Evolutionary conservation across 2,888 invertebrate species (phyloP).

Genomic region (Listrodromus nycthemerus): DNA sequence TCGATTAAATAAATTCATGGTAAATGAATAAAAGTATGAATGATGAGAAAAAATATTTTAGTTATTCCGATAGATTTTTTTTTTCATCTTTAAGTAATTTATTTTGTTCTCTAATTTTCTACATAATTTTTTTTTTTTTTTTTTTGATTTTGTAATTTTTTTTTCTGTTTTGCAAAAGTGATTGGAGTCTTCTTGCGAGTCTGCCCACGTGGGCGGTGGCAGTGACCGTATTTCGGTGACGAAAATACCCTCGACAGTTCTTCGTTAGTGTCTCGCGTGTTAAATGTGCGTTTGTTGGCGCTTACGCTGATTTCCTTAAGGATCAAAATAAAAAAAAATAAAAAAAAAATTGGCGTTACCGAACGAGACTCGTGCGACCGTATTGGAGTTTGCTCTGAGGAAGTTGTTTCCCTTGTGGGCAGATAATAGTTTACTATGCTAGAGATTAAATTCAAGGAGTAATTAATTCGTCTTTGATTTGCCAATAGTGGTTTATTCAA

Average conservation of each 20-base stretch:
- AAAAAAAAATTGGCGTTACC: constrained; percentile 3
- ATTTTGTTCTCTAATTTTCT: neutral
- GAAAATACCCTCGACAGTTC: constrained; percentile 69
- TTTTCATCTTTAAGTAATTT: neutral
- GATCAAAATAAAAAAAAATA: neutral
- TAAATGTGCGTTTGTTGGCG: constrained; percentile 23
- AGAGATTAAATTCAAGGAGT: neutral
- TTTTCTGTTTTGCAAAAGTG: neutral
- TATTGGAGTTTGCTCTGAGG: constrained; percentile 7
- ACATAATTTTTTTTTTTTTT: neutral
- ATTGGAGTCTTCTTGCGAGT: constrained; percentile 46
- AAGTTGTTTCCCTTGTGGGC: neutral
- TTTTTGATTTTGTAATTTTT: neutral
- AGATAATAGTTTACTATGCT: constrained; percentile 24
- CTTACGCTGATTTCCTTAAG: neutral
- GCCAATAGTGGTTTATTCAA: neutral
- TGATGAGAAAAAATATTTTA: no score
- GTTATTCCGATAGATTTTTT: no score
- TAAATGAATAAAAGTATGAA: neutral
- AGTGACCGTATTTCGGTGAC: constrained; percentile 73
- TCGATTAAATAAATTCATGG: neutral
- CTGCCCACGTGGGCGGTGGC: constrained; percentile 74
- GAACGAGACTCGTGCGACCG: neutral
- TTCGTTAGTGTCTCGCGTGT: constrained; percentile 17
- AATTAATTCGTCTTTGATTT: neutral